Evolutionary conservation across 2,888 invertebrate genomes (phyloP), one percentile per base, ranked within the genome.

Genomic region (Caenorhabditis sinica): DNA sequence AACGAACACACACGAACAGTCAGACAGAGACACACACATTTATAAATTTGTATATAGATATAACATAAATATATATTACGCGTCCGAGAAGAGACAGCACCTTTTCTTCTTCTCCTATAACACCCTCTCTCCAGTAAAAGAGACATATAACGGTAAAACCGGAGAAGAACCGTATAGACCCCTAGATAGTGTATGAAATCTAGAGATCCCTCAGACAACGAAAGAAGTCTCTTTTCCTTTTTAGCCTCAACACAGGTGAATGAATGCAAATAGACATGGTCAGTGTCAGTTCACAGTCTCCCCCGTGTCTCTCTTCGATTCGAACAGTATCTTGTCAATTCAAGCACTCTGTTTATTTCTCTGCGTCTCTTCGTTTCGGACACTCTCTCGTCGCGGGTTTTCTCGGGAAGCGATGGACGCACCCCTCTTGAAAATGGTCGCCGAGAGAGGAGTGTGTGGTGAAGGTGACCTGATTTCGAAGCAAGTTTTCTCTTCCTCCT

Each of bases 381-480:
- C 61, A 49, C 60, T 60, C 30, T 49, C 40, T 49, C 60, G 25
- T 25, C 8, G 15, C 58, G 43, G n/a, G n/a, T n/a, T 40, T 30
- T 49, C 28, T 68, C 53, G 13, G 40, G 68, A n/a, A 25, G 28
- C 65, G 49, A 43, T 40, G 40, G 23, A 63, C 36, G 43, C 51
- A 25, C 33, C 28, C 68, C 76, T 72, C 80, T 80, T 80, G 80
- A 80, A 73, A 80, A 36, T 65, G 56, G 28, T 56, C 56, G 56
- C 53, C 53, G 56, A 56, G 56, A 28, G 25, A 28, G 56, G 56
- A 20, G 51, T 20, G 51, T 28, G 77, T 61, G 53, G 68, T 49
- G 69, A 80, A 23, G 56, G 65, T 80, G 80, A 80, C 80, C 80
- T 80, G 80, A 80, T 80, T 80, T 80, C 80, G 80, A 80, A 69